Percentiles rank a stretch among this genome's conserved stretches.
phyloP scores from a whole-genome alignment of 2,113 vertebrate genomes.

The Sylvilagus bachmani region DNA sequence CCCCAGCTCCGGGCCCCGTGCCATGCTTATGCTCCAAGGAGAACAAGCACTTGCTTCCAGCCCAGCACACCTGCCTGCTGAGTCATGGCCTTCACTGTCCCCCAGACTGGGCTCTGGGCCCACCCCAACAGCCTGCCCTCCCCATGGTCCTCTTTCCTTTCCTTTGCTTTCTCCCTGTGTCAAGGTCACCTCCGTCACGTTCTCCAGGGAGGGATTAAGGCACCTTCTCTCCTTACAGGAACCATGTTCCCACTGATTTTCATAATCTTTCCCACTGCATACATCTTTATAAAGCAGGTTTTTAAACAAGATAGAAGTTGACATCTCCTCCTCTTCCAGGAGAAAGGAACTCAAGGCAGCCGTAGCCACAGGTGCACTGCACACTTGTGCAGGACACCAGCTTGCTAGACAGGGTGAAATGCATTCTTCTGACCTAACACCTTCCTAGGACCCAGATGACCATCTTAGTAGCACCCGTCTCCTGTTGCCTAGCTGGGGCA shows the following conservation, averaged over 20 bases:
- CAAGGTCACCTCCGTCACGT: neutral
- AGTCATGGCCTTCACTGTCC: neutral
- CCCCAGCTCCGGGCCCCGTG: neutral
- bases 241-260: neutral
- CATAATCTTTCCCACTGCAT: neutral
- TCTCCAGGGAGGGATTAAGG: too few relatives aligned
- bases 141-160: too few relatives aligned
- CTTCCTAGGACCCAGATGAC: neutral
- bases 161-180: neutral
- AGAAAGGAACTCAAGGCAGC: neutral
- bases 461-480: neutral
- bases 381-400: neutral
- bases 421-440: too few relatives aligned
- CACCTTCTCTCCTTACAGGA: neutral
- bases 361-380: neutral
- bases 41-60: neutral
- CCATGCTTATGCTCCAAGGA: too few relatives aligned
- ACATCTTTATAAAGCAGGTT: neutral
- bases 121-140: neutral
- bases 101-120: neutral
- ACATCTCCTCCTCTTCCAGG: neutral
- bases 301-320: neutral
- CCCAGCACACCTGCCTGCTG: neutral
- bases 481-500: neutral
- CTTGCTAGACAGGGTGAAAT: neutral